Base-by-base conservation (phyloP, 2,888 invertebrate genomes). In the Zonitis immaculata region DNA sequence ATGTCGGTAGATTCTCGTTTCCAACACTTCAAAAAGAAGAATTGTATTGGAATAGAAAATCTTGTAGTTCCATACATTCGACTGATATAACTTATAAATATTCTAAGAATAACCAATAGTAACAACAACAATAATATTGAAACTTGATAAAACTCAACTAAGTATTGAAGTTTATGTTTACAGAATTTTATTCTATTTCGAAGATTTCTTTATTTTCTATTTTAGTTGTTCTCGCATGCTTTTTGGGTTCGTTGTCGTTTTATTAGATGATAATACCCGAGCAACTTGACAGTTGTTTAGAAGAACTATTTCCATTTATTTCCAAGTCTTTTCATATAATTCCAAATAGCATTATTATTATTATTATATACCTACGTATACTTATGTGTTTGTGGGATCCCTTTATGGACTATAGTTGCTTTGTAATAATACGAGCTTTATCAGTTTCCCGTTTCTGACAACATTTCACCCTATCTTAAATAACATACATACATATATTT, bases 391-490 rank as follows among this genome's bases (percentile, higher is more conserved):
- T 18, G 56, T 44, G 47, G 44, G 27, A 45, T 32, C 12, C 56
- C 44, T 56, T 56, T 56, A 52, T 56, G 50, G 49, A 47, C 56
- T 7, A 52, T 44, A 52, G 52, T 56, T 50, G 52, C 56, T 56
- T 56, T 56, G 56, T 52, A 14, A 32, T 14, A 32, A 47, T 42
- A 56, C 49, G n/a, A 50, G 56, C 39, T 56, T 56, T 56, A 56
- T 56, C 56, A 52, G 35, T 47, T 50, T 52, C 52, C 56, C 52
- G 49, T 47, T 56, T 56, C 52, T 52, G 56, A 50, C 56, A 50
- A 47, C 56, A 46, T 56, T 46, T 44, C 47, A 39, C 39, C 46
- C n/a, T 52, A 56, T 56, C 56, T 56, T 56, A 52, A 56, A 56
- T 56, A 52, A 56, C 52, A 52, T 52, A 7, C 32, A 27, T 45